phyloP scores from a whole-genome alignment of 2,113 vertebrate genomes.

The Scomber scombrus region DNA sequence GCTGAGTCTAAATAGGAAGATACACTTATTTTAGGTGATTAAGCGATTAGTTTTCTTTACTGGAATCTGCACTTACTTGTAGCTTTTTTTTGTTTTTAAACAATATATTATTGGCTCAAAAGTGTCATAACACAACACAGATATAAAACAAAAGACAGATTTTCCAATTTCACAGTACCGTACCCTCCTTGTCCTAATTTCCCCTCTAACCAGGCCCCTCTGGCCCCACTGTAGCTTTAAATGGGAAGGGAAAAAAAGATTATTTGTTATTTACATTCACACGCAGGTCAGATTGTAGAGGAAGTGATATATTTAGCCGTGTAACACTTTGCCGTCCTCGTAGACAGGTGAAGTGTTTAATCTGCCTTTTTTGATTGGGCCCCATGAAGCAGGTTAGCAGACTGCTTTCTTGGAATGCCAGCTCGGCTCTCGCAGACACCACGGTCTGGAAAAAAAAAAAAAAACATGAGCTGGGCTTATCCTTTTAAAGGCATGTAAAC shows the following conservation, averaged over 20 bases:
- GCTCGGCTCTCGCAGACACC: slow-evolving; percentile 7
- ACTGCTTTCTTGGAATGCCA: slow-evolving; percentile 42
- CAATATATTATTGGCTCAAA: no score
- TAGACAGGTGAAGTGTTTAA: slow-evolving; percentile 22
- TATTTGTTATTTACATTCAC: no score
- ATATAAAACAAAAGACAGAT: no score
- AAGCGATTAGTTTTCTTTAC: no score
- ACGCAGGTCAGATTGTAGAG: neutral
- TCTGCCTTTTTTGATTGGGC: slow-evolving; percentile 38
- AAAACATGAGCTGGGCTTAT: slow-evolving; percentile 46
- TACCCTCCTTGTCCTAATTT: no score
- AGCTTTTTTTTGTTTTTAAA: no score
- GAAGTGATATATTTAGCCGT: neutral
- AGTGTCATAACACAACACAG: no score
- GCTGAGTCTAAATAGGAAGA: neutral
- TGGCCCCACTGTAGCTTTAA: no score
- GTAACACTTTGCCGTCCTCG: neutral
- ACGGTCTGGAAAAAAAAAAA: slow-evolving; percentile 33
- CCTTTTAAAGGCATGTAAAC: slow-evolving; percentile 66
- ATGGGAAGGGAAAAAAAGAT: neutral
- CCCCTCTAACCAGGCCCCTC: no score
- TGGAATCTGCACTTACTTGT: no score
- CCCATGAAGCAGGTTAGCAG: slow-evolving; percentile 41
- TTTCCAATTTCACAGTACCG: no score
- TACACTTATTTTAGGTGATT: neutral